Evolutionary conservation across 2,113 vertebrate species (phyloP).

Genomic region (Oncorhynchus gorbuscha): DNA sequence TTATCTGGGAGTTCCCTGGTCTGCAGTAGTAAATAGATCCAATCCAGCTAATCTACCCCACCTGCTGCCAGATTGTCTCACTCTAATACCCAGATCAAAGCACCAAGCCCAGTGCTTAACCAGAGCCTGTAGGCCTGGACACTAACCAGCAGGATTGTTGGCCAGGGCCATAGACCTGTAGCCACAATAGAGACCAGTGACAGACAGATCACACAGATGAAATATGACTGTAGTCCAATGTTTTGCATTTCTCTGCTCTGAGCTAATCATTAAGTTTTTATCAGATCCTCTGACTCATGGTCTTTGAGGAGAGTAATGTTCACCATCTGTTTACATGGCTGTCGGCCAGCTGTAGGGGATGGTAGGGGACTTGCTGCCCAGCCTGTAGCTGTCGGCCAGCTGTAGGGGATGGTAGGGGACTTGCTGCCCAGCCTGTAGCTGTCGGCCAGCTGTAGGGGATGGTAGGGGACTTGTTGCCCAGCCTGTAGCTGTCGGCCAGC

Average conservation of each 20-base stretch:
- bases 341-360: too few relatives aligned
- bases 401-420: too few relatives aligned
- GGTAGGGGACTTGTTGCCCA: too few relatives aligned
- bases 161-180: too few relatives aligned
- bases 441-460: too few relatives aligned
- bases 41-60: background rate
- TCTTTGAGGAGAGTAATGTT: background rate
- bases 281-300: background rate
- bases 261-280: background rate
- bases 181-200: background rate
- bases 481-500: too few relatives aligned
- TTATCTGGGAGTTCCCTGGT: background rate
- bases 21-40: background rate
- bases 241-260: background rate
- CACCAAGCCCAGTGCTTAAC: background rate
- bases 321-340: too few relatives aligned
- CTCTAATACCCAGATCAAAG: background rate
- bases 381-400: too few relatives aligned
- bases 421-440: too few relatives aligned
- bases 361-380: too few relatives aligned
- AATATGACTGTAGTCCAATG: background rate
- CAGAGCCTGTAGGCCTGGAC: background rate
- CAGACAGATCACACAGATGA: background rate
- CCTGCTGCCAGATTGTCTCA: background rate
- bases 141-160: background rate